Evolutionary conservation across 1,140 invertebrate genomes (phyloP).

Genomic region (Drosophila navojoa): DNA sequence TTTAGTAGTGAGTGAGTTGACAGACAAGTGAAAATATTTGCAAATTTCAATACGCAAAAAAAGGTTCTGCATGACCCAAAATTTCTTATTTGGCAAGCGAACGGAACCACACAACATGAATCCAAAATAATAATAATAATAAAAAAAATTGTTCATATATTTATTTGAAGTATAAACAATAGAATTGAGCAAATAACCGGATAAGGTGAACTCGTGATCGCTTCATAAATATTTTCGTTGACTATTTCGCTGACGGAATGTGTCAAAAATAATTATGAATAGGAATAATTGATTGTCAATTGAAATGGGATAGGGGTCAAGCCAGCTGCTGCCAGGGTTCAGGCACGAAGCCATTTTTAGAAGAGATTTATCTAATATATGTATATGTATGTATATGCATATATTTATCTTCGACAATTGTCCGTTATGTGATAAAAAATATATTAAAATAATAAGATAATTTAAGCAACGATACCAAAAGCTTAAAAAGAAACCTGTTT

Average conservation of each 20-base stretch:
- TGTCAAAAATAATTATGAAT: slow-evolving; percentile 47
- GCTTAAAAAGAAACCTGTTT: slow-evolving; percentile 44
- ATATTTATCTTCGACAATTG: background rate
- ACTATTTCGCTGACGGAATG: slow-evolving; percentile 19
- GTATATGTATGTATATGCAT: too few relatives aligned
- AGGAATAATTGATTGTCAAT: background rate
- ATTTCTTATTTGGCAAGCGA: background rate
- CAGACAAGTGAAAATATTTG: background rate
- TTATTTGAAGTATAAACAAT: too few relatives aligned
- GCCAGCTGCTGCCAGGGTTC: background rate
- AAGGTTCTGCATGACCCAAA: background rate
- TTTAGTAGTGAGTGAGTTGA: too few relatives aligned
- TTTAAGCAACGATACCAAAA: slow-evolving; percentile 14
- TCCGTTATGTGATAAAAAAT: slow-evolving; percentile 20
- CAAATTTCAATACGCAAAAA: background rate
- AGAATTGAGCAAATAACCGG: slow-evolving; percentile 5
- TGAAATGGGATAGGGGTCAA: slow-evolving; percentile 1
- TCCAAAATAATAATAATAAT: background rate
- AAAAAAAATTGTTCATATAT: background rate
- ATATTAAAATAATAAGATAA: slow-evolving; percentile 3
- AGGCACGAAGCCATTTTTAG: too few relatives aligned
- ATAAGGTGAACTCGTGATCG: slow-evolving; percentile 23
- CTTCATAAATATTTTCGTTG: slow-evolving; percentile 38
- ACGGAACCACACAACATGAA: slow-evolving; percentile 1
- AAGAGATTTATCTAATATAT: too few relatives aligned